A percentile compares a stretch with the other conserved stretches of the same genome.
phyloP scores from a whole-genome alignment of 2,797 vertebrate genomes.

The Lycodopsis pacificus region DNA sequence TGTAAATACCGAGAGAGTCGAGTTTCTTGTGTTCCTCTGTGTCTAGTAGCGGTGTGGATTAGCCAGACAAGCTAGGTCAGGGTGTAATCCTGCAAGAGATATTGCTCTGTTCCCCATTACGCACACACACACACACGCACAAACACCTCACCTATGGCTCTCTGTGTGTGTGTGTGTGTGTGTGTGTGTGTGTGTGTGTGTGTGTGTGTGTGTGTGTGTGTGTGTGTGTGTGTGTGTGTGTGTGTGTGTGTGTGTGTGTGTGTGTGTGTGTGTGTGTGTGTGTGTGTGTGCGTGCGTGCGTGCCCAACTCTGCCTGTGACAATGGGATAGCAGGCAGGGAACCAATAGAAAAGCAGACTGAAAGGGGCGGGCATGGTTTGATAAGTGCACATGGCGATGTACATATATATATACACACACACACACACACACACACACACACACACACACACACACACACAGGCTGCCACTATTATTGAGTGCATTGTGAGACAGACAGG shows the following conservation, averaged over 20 bases:
- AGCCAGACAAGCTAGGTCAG: constrained; percentile 53
- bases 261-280: constrained; percentile 13
- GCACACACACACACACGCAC: constrained; percentile 26
- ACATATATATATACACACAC: constrained; percentile 10
- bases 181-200: constrained; percentile 16
- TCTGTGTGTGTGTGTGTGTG: not conserved
- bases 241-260: constrained; percentile 5
- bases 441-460: not conserved
- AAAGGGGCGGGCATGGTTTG: constrained; percentile 48
- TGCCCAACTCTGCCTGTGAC: constrained; percentile 38
- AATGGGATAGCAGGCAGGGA: constrained; percentile 41
- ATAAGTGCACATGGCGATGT: constrained; percentile 20
- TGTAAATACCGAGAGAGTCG: constrained; percentile 17
- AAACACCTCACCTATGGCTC: constrained; percentile 23
- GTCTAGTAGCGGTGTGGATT: constrained; percentile 41
- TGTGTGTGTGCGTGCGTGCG: not conserved
- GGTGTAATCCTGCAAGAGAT: constrained; percentile 56
- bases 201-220: not conserved
- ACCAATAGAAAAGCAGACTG: constrained; percentile 58
- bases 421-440: constrained; percentile 20
- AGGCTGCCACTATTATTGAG: constrained; percentile 43
- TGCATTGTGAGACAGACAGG: constrained; percentile 47
- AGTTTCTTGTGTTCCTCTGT: constrained; percentile 1
- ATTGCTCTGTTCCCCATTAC: constrained; percentile 32
- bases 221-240: constrained; percentile 4